phyloP scores from a whole-genome alignment of 53 echinoderm and acorn worm genomes.

The Stichopus horrens region DNA sequence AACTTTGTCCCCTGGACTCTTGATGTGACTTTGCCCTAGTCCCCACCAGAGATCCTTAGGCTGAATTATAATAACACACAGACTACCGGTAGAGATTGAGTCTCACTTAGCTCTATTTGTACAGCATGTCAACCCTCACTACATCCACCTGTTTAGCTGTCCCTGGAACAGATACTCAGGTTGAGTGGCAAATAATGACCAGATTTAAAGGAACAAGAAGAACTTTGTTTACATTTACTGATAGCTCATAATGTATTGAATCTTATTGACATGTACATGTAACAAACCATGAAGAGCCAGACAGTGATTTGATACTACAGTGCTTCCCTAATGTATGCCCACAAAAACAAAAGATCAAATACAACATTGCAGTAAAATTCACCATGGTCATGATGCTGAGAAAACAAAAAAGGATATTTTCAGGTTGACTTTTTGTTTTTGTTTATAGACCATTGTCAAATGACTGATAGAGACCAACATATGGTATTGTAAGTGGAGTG shows the following conservation, averaged over 20 bases:
- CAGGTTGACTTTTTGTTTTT: not conserved
- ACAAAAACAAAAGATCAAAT: not conserved
- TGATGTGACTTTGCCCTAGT: too few relatives aligned
- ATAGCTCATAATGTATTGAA: not conserved
- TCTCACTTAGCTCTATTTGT: too few relatives aligned
- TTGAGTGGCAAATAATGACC: too few relatives aligned
- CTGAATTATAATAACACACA: too few relatives aligned
- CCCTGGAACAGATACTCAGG: too few relatives aligned
- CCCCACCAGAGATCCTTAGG: too few relatives aligned
- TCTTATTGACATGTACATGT: not conserved
- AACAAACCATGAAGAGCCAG: not conserved
- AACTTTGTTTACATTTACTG: not conserved
- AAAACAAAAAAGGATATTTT: too few relatives aligned
- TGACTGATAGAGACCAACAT: not conserved
- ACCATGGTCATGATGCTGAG: not conserved
- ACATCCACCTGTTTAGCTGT: too few relatives aligned
- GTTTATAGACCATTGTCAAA: not conserved
- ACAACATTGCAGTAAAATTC: not conserved
- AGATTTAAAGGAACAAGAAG: not conserved
- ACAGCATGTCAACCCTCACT: too few relatives aligned
- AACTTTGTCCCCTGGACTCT: too few relatives aligned
- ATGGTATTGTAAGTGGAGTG: too few relatives aligned
- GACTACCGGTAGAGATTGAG: too few relatives aligned
- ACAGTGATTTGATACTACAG: not conserved
- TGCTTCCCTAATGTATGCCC: not conserved